Conservation (phyloP, 1,140 invertebrate genomes). For the Papilio polyxenes region DNA sequence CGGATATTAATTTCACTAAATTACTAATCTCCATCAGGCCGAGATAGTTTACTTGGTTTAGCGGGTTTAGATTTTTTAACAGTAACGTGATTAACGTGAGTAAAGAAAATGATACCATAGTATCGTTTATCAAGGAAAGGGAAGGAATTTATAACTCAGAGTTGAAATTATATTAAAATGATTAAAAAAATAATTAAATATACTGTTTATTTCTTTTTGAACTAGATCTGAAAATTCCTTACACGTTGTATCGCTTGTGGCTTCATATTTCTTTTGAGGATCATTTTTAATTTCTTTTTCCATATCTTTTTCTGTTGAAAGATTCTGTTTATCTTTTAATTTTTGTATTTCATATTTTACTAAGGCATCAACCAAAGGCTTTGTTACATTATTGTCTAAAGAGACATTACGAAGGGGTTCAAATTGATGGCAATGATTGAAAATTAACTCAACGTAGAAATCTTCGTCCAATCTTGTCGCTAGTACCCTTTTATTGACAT, state of each 20-base stretch:
- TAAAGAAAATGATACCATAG: no score
- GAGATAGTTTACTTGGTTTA: no score
- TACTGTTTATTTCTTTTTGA: slow-evolving; percentile 14
- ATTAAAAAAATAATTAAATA: slow-evolving; percentile 11
- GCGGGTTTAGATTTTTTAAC: no score
- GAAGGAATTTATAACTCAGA: no score
- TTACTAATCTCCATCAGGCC: no score
- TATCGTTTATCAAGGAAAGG: no score
- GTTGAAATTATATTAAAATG: slow-evolving; percentile 2
- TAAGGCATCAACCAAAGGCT: slow-evolving; percentile 1
- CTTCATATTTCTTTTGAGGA: not conserved
- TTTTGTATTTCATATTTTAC: not conserved
- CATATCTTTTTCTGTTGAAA: not conserved
- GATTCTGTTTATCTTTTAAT: slow-evolving; percentile 3
- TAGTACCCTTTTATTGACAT: not conserved
- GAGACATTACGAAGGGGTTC: not conserved
- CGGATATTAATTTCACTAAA: no score
- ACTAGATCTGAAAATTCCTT: not conserved
- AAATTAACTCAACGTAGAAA: not conserved
- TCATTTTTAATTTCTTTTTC: not conserved
- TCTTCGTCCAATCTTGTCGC: not conserved
- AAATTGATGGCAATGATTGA: not conserved
- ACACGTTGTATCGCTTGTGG: not conserved
- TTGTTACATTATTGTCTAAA: not conserved
- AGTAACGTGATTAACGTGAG: no score